Conservation (phyloP, 2,113 vertebrate species). For the Hylia prasina region DNA sequence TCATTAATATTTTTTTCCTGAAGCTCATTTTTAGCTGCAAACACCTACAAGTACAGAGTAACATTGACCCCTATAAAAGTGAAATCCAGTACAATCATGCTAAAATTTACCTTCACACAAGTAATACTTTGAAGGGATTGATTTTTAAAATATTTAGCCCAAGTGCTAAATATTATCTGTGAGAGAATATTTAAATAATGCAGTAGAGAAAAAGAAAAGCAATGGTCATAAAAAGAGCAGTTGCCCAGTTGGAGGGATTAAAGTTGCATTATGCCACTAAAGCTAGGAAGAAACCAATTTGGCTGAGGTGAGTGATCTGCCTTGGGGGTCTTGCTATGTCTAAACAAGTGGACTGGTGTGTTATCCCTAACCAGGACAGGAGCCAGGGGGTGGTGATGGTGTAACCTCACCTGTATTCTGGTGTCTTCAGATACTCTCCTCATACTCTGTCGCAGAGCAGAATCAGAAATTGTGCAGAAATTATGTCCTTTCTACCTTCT, state of each 20-base stretch:
- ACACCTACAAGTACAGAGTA: background rate
- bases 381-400: background rate
- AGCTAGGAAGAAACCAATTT: background rate
- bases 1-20: background rate
- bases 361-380: background rate
- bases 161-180: background rate
- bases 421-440: background rate
- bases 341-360: background rate
- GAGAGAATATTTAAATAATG: background rate
- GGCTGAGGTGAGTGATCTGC: background rate
- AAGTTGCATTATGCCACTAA: background rate
- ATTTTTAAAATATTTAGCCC: background rate
- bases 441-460: background rate
- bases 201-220: background rate
- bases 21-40: background rate
- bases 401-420: background rate
- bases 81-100: background rate
- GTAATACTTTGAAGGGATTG: background rate
- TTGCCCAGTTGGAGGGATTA: background rate
- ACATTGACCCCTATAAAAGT: background rate
- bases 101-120: background rate
- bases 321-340: background rate
- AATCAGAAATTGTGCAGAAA: background rate
- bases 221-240: background rate
- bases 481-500: background rate